Percentiles rank a stretch among this genome's conserved stretches.
phyloP scores from a whole-genome alignment of 1,140 invertebrate genomes.

The Drosophila bipectinata region DNA sequence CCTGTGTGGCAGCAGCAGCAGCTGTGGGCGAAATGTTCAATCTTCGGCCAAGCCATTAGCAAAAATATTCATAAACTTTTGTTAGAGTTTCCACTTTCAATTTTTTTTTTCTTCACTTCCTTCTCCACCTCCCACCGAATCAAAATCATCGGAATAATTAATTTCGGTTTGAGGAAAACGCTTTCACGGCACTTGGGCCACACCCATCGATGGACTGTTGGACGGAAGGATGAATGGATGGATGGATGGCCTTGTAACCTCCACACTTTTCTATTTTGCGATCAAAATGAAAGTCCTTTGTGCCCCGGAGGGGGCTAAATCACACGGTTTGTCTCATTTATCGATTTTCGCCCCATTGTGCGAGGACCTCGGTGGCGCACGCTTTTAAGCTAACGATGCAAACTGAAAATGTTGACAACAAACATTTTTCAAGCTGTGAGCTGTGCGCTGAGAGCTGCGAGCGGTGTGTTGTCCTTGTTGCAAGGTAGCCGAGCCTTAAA shows the following conservation, averaged over 20 bases:
- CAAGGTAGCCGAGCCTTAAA: constrained; percentile 69
- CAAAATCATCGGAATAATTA: constrained; percentile 51
- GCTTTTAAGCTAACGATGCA: constrained; percentile 82
- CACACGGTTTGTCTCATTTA: constrained; percentile 75
- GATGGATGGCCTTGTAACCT: constrained; percentile 41
- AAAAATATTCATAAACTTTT: constrained; percentile 51
- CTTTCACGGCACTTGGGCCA: constrained; percentile 44
- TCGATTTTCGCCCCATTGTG: constrained; percentile 76
- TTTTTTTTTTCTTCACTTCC: background rate
- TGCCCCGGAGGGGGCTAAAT: constrained; percentile 55
- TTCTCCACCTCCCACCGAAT: constrained; percentile 14
- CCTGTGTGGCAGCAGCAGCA: constrained; percentile 13
- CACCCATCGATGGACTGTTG: constrained; percentile 6
- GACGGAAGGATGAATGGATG: background rate
- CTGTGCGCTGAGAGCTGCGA: constrained; percentile 28
- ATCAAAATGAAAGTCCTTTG: constrained; percentile 65
- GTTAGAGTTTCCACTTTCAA: constrained; percentile 8
- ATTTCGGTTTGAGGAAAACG: constrained; percentile 34
- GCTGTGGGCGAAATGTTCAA: constrained; percentile 45
- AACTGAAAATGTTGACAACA: constrained; percentile 83
- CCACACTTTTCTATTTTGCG: constrained; percentile 46
- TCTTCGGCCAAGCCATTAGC: constrained; percentile 41
- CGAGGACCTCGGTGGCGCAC: constrained; percentile 38
- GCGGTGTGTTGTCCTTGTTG: constrained; percentile 52
- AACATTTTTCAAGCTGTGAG: constrained; percentile 80